Percentiles rank a stretch among this genome's conserved stretches.
phyloP scores from a whole-genome alignment of 2,888 invertebrate genomes.

The Phengaris arion region DNA sequence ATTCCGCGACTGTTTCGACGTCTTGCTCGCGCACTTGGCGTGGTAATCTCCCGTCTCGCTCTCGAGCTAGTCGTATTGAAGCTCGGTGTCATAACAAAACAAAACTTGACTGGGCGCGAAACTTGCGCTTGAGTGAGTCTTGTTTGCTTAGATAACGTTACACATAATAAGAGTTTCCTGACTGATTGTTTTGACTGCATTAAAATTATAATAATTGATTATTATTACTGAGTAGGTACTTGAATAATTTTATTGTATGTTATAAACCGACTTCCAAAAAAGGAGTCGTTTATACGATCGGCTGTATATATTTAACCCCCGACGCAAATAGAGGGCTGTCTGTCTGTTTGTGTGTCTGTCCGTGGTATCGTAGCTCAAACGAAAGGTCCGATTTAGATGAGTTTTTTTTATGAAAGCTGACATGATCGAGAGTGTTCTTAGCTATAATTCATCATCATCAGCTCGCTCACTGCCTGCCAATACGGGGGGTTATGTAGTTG shows the following conservation, averaged over 20 bases:
- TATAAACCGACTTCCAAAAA: too few relatives aligned
- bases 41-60: constrained; percentile 40
- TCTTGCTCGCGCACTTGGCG: constrained; percentile 57
- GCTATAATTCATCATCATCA: too few relatives aligned
- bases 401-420: too few relatives aligned
- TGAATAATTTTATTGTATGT: background rate
- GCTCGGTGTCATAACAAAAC: constrained; percentile 31
- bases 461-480: too few relatives aligned
- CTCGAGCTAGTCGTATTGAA: constrained; percentile 32
- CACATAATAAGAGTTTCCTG: background rate
- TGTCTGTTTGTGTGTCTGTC: too few relatives aligned
- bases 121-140: constrained; percentile 41
- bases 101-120: constrained; percentile 43
- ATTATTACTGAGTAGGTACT: background rate
- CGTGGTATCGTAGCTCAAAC: too few relatives aligned
- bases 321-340: too few relatives aligned
- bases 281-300: too few relatives aligned
- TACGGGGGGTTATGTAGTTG: too few relatives aligned
- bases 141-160: constrained; percentile 22
- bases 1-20: constrained; percentile 64
- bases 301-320: too few relatives aligned
- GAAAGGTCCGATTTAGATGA: too few relatives aligned
- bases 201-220: background rate
- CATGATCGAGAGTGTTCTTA: too few relatives aligned
- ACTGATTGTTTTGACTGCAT: constrained; percentile 10